Conservation (phyloP, 2,113 vertebrate species). For the Ochotona princeps region DNA sequence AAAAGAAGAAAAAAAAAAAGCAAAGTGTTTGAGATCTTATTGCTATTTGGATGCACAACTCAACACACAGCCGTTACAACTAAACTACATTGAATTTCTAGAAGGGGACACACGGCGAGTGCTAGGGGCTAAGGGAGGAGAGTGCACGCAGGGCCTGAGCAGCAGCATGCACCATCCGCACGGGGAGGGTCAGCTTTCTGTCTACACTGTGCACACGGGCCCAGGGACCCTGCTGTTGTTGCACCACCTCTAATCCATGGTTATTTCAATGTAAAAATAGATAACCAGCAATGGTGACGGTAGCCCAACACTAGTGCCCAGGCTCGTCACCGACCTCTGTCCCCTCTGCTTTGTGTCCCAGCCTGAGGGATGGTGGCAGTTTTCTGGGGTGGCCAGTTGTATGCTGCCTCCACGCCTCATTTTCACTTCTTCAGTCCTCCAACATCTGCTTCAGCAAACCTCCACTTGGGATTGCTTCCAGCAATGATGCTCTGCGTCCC, state of each 20-base stretch:
- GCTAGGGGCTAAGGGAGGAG: neutral
- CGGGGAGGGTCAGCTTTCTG: neutral
- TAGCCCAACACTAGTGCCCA: too few species aligned
- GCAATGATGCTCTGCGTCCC: conserved; percentile 13
- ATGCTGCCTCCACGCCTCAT: neutral
- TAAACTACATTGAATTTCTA: neutral
- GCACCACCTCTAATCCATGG: neutral
- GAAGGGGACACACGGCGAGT: neutral
- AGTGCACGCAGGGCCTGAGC: neutral
- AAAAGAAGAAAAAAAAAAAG: neutral
- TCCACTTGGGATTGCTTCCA: neutral
- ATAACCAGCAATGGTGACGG: neutral
- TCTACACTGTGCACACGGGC: neutral
- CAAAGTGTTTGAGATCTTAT: neutral
- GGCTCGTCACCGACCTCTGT: neutral
- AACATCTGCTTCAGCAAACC: neutral
- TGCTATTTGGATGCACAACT: neutral
- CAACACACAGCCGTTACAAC: neutral
- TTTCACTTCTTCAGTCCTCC: neutral
- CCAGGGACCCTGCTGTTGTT: neutral
- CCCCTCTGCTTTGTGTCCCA: neutral
- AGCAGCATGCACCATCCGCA: neutral
- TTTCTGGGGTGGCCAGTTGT: neutral
- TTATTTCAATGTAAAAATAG: conserved; percentile 24
- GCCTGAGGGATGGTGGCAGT: neutral